phyloP scores from a whole-genome alignment of 2,113 vertebrate species.

The Numida meleagris region DNA sequence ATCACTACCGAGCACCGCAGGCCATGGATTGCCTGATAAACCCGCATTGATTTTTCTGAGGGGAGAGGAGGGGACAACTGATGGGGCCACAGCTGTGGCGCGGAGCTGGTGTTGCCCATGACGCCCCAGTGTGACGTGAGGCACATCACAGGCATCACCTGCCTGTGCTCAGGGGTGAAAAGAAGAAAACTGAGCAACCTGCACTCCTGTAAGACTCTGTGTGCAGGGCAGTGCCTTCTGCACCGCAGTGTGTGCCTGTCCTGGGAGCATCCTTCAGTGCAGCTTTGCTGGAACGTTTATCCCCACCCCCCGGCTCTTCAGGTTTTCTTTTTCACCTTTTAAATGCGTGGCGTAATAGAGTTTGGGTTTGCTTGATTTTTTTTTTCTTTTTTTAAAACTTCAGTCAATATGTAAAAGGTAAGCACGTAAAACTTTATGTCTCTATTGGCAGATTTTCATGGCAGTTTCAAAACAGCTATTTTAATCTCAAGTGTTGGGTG shows the following conservation, averaged over 20 bases:
- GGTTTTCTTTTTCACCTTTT: background rate
- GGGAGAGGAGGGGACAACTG: background rate
- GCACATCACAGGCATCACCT: background rate
- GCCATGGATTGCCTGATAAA: conserved; percentile 9
- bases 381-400: background rate
- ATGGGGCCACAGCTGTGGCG: accelerated
- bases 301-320: background rate
- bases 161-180: background rate
- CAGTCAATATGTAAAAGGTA: background rate
- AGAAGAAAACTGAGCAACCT: background rate
- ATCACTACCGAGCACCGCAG: background rate
- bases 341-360: background rate
- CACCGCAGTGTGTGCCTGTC: too few relatives aligned
- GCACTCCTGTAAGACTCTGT: background rate
- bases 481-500: background rate
- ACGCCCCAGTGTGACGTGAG: accelerated
- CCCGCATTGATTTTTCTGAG: background rate
- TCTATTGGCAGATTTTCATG: background rate
- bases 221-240: background rate
- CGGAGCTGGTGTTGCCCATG: background rate
- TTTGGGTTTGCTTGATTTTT: background rate
- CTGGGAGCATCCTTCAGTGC: accelerated
- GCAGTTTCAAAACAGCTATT: conserved; percentile 1
- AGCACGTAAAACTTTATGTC: background rate
- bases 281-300: background rate